A percentile compares a stretch with the other conserved stretches of the same genome.
Evolutionary conservation across 1,140 invertebrate genomes (phyloP).

Genomic region (Calliphora vicina): DNA sequence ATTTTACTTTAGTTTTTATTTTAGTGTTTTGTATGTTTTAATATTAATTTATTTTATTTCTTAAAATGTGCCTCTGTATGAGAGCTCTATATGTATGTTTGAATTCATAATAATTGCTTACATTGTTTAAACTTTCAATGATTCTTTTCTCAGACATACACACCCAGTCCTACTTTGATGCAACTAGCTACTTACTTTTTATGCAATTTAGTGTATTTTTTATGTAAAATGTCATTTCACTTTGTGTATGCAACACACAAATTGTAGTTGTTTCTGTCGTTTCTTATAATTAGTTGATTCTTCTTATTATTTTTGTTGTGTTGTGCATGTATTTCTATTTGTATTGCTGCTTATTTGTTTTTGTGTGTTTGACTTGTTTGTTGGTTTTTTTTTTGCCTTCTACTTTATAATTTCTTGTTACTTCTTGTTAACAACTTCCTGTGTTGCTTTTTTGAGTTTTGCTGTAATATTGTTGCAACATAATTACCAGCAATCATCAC

Average conservation of each 20-base stretch:
- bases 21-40: not conserved
- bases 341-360: not conserved
- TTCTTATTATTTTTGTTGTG: not conserved
- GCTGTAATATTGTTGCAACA: constrained; percentile 10
- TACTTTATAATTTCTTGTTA: not conserved
- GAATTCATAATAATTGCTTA: not conserved
- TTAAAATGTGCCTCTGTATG: not conserved
- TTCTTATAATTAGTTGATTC: constrained; percentile 14
- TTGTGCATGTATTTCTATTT: not conserved
- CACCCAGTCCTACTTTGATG: no score
- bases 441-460: not conserved
- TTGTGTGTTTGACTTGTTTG: not conserved
- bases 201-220: no score
- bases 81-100: no score
- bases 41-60: not conserved
- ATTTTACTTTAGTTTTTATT: not conserved
- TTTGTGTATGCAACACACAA: no score
- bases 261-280: not conserved
- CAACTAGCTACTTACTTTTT: no score
- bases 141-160: no score
- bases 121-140: not conserved
- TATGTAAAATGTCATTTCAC: no score
- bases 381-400: not conserved
- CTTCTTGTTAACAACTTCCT: constrained; percentile 1
- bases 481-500: constrained; percentile 25